A percentile compares a stretch with the other conserved stretches of the same genome.
These are phyloP conservation scores for Sorex fumeus DNA, from an alignment of 2,113 vertebrate genomes.

Conservation along the genomic window DNA sequence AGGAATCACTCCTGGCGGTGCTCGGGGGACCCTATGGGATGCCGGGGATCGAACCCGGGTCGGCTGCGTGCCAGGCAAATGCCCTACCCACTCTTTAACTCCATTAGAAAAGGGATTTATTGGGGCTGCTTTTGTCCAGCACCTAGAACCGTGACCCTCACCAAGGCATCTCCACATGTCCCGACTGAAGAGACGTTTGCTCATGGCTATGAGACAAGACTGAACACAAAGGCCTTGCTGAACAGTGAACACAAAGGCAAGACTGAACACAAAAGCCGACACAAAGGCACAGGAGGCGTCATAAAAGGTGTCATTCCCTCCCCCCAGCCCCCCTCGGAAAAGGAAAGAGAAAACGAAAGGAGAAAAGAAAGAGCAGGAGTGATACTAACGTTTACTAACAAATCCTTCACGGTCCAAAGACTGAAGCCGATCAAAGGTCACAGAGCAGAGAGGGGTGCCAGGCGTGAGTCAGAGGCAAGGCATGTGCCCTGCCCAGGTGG, in stretches of 20 bases:
- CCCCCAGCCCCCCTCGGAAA: neutral
- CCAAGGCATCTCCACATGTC: neutral
- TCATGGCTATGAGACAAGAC: neutral
- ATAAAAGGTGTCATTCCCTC: neutral
- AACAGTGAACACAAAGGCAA: no score
- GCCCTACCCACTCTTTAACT: neutral
- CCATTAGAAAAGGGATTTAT: neutral
- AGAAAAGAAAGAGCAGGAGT: neutral
- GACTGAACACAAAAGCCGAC: no score
- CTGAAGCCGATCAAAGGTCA: neutral
- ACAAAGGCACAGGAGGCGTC: neutral
- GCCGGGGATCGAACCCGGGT: no score
- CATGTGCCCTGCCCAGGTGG: neutral
- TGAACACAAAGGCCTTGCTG: neutral
- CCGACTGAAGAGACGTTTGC: neutral
- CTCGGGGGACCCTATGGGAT: neutral
- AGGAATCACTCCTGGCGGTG: no score
- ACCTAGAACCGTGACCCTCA: neutral
- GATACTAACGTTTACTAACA: neutral
- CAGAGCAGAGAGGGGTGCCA: neutral
- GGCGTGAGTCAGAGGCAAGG: neutral
- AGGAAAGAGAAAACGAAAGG: neutral
- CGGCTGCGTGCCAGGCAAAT: no score
- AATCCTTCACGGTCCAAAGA: neutral
- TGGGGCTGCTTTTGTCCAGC: neutral